Evolutionary conservation across 2,113 vertebrate species (phyloP), one percentile per base, ranked within the genome.

Genomic region (Peucedramus taeniatus): DNA sequence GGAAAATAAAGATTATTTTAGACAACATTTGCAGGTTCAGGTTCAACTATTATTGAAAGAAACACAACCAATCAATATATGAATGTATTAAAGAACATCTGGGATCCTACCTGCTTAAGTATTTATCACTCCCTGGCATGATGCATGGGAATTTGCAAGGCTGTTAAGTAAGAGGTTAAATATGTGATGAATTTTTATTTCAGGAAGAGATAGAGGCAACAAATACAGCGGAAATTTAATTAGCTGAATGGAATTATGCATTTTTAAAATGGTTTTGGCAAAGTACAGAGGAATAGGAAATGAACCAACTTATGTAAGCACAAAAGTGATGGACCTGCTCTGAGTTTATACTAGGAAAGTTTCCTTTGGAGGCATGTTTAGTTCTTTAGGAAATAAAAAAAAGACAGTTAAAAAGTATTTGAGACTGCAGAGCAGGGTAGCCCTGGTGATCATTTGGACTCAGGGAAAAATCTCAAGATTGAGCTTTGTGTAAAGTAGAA

Each of bases 181-280:
- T 21, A 66, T 54, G 44, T 0, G 1, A 84, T 39, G 53, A 70
- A 74, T 69, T 92, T 95, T 94, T 87, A 63, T 80, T 91, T 94
- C 57, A 74, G 72, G 51, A 91, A 89, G 84, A 84, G 61, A 82
- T 70, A 89, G 71, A 96, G 64, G 57, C 89, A 93, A 92, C 28
- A 95, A 94, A 93, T 59, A 63, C 47, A 75, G 77, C 3, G 6
- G 74, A 90, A 96, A 95, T 84, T 86, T 94, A 76, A 96, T 93
- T 93, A 91, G 80, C 28, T 23, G 69, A 94, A 70, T 45, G 68
- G 77, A 83, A 90, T 89, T 63, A 87, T 89, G 70, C 23, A 77
- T 96, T 89, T 95, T 93, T 61, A 61, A 95, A 92, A 76, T 71
- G n/a, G 28, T 44, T 94, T 95, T 83, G 87, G 54, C 54, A 68